Conservation (phyloP, 2,888 invertebrate species). For the Melolontha melolontha region DNA sequence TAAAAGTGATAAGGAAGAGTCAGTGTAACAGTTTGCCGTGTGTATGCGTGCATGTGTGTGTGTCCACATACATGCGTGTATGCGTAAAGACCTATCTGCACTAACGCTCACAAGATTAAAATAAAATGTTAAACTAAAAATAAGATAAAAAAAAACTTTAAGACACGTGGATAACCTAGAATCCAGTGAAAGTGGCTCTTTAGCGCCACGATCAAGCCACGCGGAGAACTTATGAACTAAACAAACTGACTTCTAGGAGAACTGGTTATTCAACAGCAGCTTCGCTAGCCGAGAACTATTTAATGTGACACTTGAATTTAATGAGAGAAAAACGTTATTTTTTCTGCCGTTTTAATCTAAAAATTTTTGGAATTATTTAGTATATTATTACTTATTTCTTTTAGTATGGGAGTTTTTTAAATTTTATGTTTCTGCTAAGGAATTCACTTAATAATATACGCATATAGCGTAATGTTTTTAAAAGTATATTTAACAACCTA, state of each 20-base stretch:
- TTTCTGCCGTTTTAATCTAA: not conserved
- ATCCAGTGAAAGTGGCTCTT: conserved; percentile 57
- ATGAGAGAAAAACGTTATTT: conserved; percentile 12
- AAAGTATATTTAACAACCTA: too few relatives aligned
- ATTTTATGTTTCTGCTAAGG: too few relatives aligned
- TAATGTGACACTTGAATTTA: conserved; percentile 35
- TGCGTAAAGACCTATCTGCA: conserved; percentile 30
- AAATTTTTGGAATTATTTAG: too few relatives aligned
- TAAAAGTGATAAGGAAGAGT: conserved; percentile 23
- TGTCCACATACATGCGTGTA: not conserved
- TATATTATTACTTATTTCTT: too few relatives aligned
- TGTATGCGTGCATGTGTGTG: not conserved
- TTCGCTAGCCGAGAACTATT: conserved; percentile 27
- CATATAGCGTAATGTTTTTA: too few relatives aligned
- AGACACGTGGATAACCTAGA: conserved; percentile 60
- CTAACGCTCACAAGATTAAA: conserved; percentile 52
- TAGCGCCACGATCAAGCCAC: conserved; percentile 46
- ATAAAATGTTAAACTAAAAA: conserved; percentile 56
- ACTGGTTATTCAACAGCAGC: conserved; percentile 41
- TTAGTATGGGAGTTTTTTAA: too few relatives aligned
- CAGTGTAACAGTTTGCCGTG: conserved; percentile 9
- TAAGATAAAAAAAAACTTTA: conserved; percentile 54
- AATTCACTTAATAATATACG: too few relatives aligned
- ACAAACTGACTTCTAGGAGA: conserved; percentile 37
- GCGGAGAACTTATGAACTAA: conserved; percentile 49